Base-by-base conservation (phyloP, 2,888 invertebrate genomes). In the Odontothrips loti region DNA sequence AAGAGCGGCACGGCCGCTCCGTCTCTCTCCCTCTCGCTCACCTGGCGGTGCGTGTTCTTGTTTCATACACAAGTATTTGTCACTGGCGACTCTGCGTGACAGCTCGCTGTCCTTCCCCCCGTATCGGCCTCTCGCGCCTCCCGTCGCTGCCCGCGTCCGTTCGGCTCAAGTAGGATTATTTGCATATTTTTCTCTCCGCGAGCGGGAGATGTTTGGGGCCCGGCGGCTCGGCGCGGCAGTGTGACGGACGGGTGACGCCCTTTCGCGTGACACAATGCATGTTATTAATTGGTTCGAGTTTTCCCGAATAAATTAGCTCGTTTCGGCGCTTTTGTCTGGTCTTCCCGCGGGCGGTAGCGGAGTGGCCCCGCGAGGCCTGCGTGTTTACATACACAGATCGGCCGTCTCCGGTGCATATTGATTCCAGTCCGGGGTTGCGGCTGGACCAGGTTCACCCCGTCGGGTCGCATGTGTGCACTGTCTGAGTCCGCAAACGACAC, bases 161-260 rank as follows among this genome's bases (percentile, higher is more conserved):
- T 58, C 27, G 68, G 68, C 68, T 75, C 68, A 75, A 75, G 68
- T 75, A 75, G 68, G 68, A 75, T 75, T 75, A 75, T 75, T 75
- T 75, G 68, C 68, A 75, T 75, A 75, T 27, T 75, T 23, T 27
- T 23, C 58, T 43, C 34, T 43, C 51, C 51, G 51, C 51, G 51
- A 12, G 51, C 58, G 34, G 34, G 34, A 43, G 34, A 43, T 43
- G 34, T 43, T 43, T 43, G 2, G 34, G 34, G 34, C 3, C 34
- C 34, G 12, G 58, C 17, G 58, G 23, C 12, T 23, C 68, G 23
- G 27, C 68, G 68, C 23, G 23, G 68, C 68, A 10, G 23, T 12
- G 23, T 27, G 68, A 75, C 68, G 27, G 68, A 75, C 68, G 68
- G 68, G 68, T 12, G 68, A 75, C 68, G 68, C 68, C 68, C 68